Percentiles rank a stretch among this genome's conserved stretches.
These are phyloP conservation scores for Proterorhinus semilunaris DNA, from an alignment of 2,113 vertebrate genomes.

Conservation along the genomic window DNA sequence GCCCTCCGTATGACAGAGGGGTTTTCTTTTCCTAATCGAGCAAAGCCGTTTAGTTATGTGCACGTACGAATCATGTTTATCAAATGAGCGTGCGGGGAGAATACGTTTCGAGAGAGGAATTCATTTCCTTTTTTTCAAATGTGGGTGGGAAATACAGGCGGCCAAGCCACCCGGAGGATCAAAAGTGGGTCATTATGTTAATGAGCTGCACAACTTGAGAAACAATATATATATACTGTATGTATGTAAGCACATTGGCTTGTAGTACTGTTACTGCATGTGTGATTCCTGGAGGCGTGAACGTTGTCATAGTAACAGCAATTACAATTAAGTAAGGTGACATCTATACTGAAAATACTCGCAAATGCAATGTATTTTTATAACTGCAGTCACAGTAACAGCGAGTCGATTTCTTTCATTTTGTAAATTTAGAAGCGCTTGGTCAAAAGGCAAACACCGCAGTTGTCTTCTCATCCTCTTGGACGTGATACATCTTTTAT, in stretches of 20 bases:
- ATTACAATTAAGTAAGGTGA: not conserved
- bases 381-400: too few species aligned
- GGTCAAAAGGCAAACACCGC: too few species aligned
- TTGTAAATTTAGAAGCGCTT: too few species aligned
- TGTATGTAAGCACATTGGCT: not conserved
- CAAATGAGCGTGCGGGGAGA: not conserved
- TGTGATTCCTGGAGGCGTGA: not conserved
- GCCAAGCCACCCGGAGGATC: not conserved
- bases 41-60: constrained; percentile 1
- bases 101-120: constrained; percentile 38
- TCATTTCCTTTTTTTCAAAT: constrained; percentile 26
- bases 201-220: not conserved
- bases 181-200: not conserved
- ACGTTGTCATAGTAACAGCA: constrained; percentile 1
- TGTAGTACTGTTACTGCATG: not conserved
- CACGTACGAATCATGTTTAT: constrained; percentile 10
- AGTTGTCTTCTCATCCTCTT: too few species aligned
- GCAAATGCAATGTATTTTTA: not conserved
- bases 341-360: not conserved
- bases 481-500: too few species aligned
- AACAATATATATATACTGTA: not conserved
- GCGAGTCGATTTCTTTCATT: too few species aligned
- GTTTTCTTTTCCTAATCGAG: constrained; percentile 10
- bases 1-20: constrained; percentile 30
- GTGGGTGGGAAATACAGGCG: constrained; percentile 28